Evolutionary conservation across 1,140 invertebrate genomes (phyloP), one percentile per base, ranked within the genome.

Genomic region (Laupala kohalensis): DNA sequence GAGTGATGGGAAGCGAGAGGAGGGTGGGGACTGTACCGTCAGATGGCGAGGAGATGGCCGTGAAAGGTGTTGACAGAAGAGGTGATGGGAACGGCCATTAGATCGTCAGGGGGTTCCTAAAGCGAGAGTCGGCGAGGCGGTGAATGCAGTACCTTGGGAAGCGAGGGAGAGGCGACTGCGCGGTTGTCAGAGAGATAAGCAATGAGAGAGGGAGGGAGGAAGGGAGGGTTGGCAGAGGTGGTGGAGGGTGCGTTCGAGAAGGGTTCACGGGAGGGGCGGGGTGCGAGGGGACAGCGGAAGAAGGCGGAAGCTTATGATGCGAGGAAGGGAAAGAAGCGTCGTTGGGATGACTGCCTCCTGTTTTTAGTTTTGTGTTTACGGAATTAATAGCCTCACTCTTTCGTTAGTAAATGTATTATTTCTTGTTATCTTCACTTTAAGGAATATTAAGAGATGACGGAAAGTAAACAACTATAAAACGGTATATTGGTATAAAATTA

Each of bases 371-470:
- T 9, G 64, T 70, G 37, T 30, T 70, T 64, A 70, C 37, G 30
- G 28, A 70, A 70, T 70, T 70, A 70, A 70, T 63, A 70, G 37
- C 25, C 69, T 37, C 62, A 63, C 69, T 70, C 69, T 70, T 37
- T 70, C 63, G 23, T 5, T 37, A 70, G 29, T 70, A 70, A 70
- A 30, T 62, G 19, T 64, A 70, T 70, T 70, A 70, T 70, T 70
- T 26, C 69, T 12, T 27, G 37, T 62, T 70, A 70, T 29, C 29
- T 62, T 70, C 30, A 53, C 37, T 53, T 9, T 19, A 53, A 53
- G 19, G 9, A 9, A 19, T 19, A 53, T 53, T 53, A 53, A 19
- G 9, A 19, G 37, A 53, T 53, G 37, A 53, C 37, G 37, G 37
- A 19, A 19, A 13, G 37, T 13, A 53, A 53, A 53, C 37, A 53